These are phyloP conservation scores for Stichodactyla mertensii DNA, from an alignment of 64 coral and sea anemone species.

Conservation along the genomic window DNA sequence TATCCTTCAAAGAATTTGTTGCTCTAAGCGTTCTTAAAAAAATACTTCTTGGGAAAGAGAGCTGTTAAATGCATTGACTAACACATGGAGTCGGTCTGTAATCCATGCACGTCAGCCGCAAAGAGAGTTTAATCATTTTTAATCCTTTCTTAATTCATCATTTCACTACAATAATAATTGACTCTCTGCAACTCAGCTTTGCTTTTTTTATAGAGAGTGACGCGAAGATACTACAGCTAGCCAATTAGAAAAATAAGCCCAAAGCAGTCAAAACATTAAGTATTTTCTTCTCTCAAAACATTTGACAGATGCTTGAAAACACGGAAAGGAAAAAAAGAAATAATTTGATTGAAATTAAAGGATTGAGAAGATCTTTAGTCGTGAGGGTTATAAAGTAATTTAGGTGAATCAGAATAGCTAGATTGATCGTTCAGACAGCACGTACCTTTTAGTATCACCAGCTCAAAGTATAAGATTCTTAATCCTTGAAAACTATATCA, in stretches of 20 bases:
- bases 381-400: not conserved
- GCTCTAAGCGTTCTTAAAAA: not conserved
- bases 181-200: not conserved
- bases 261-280: not conserved
- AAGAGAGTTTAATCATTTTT: not conserved
- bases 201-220: not conserved
- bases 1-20: not conserved
- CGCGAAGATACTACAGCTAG: not conserved
- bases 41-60: not conserved
- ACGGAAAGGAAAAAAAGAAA: not conserved
- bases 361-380: not conserved
- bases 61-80: not conserved
- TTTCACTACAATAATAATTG: not conserved
- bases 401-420: not conserved
- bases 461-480: not conserved
- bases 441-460: not conserved
- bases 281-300: not conserved
- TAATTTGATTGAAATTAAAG: not conserved
- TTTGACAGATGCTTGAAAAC: not conserved
- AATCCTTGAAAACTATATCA: slow-evolving; percentile 1
- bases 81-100: not conserved
- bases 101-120: not conserved
- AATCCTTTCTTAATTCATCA: not conserved
- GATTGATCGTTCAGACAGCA: not conserved
- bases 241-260: not conserved